Conservation (phyloP, 1,140 invertebrate species). For the Hormaphis cornu region DNA sequence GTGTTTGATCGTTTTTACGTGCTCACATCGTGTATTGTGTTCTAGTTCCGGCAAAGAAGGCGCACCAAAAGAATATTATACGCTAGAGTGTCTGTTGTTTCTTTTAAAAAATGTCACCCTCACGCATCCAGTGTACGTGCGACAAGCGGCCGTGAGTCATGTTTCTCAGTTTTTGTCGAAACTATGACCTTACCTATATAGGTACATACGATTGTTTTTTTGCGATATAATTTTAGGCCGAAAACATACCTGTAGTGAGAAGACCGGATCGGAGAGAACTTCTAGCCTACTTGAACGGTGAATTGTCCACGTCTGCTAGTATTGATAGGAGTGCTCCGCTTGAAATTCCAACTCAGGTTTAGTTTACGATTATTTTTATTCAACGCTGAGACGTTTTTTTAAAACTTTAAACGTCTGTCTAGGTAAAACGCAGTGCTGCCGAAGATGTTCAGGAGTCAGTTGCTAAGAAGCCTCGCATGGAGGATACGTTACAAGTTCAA, state of each 20-base stretch:
- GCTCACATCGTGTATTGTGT: not conserved
- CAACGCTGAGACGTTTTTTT: too few relatives aligned
- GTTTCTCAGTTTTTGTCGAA: not conserved
- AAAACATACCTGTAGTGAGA: slow-evolving; percentile 84
- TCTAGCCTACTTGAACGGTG: slow-evolving; percentile 90
- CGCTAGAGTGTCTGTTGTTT: slow-evolving; percentile 89
- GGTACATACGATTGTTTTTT: not conserved
- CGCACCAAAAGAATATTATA: slow-evolving; percentile 92
- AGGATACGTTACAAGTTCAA: slow-evolving; percentile 77
- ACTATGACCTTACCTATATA: not conserved
- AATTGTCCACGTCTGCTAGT: slow-evolving; percentile 77
- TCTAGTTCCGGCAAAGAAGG: slow-evolving; percentile 91
- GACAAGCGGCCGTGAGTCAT: slow-evolving; percentile 86
- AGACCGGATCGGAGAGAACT: slow-evolving; percentile 90
- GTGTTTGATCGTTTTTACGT: too few relatives aligned
- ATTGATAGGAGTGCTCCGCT: slow-evolving; percentile 97
- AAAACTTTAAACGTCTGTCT: too few relatives aligned
- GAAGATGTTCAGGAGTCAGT: slow-evolving; percentile 69
- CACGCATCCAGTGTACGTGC: slow-evolving; percentile 89
- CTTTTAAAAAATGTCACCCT: slow-evolving; percentile 87
- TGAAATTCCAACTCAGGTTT: slow-evolving; percentile 78
- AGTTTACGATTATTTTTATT: too few relatives aligned
- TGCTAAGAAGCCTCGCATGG: slow-evolving; percentile 84
- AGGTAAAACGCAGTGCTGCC: slow-evolving; percentile 63
- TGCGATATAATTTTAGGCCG: slow-evolving; percentile 51